These are phyloP conservation scores for Mizuhopecten yessoensis DNA, from an alignment of 1,140 invertebrate species.

Conservation along the genomic window DNA sequence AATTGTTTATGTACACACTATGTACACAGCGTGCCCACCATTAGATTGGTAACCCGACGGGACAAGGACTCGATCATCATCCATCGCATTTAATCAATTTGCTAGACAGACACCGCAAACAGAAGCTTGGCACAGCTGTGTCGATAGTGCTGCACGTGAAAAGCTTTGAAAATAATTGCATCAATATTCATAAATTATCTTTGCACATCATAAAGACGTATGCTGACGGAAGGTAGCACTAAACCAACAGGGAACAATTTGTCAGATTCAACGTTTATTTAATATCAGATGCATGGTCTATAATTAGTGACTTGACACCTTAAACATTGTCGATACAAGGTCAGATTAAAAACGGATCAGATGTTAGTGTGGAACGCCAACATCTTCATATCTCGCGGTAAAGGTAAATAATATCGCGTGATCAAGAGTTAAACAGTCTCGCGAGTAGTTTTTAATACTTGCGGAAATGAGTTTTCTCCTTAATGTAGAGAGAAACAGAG, in stretches of 20 bases:
- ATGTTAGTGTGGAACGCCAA: too few relatives aligned
- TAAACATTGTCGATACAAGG: too few relatives aligned
- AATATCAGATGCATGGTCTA: not conserved
- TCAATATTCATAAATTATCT: constrained; percentile 13
- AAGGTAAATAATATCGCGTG: too few relatives aligned
- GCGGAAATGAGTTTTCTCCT: too few relatives aligned
- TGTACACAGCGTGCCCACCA: not conserved
- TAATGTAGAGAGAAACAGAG: too few relatives aligned
- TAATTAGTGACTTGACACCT: not conserved
- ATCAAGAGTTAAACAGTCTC: too few relatives aligned
- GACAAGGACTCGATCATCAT: not conserved
- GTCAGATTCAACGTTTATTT: not conserved
- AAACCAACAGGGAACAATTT: not conserved
- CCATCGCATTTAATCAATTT: not conserved
- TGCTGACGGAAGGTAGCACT: not conserved
- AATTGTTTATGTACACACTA: not conserved
- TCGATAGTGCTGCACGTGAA: not conserved
- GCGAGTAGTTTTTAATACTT: too few relatives aligned
- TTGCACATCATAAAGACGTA: not conserved
- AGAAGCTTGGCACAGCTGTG: not conserved
- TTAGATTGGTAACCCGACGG: not conserved
- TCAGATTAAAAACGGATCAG: too few relatives aligned
- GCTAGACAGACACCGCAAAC: not conserved
- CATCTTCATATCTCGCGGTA: too few relatives aligned
- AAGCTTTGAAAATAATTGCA: not conserved